These are phyloP conservation scores for Heliconius melpomene DNA, from an alignment of 1,140 invertebrate species.

Conservation along the genomic window DNA sequence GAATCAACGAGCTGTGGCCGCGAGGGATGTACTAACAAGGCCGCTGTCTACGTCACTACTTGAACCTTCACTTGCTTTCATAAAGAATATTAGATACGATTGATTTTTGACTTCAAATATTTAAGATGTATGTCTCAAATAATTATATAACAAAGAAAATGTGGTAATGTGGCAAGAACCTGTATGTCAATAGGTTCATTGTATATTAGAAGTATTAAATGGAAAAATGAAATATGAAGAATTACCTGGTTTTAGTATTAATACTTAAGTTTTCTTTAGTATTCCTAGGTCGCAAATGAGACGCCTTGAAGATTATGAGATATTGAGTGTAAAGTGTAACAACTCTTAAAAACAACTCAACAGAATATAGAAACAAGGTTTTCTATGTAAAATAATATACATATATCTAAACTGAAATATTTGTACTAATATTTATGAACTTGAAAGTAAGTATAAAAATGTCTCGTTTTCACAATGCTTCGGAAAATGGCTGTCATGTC, in stretches of 20 bases:
- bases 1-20: conserved; percentile 17
- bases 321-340: no score
- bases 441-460: background rate
- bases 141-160: background rate
- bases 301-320: no score
- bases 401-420: background rate
- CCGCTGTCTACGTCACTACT: conserved; percentile 12
- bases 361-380: background rate
- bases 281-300: no score
- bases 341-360: no score
- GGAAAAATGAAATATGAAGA: no score
- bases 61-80: conserved; percentile 13
- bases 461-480: background rate
- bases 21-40: conserved; percentile 20
- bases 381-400: background rate
- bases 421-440: background rate
- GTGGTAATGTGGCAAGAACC: background rate
- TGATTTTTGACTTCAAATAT: background rate
- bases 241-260: no score
- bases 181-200: no score
- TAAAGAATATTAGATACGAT: conserved; percentile 12
- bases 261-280: no score
- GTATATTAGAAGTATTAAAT: no score
- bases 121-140: background rate
- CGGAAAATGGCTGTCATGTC: background rate